Evolutionary conservation across 2,113 vertebrate genomes (phyloP), one percentile per base, ranked within the genome.

Genomic region (Amia ocellicauda): DNA sequence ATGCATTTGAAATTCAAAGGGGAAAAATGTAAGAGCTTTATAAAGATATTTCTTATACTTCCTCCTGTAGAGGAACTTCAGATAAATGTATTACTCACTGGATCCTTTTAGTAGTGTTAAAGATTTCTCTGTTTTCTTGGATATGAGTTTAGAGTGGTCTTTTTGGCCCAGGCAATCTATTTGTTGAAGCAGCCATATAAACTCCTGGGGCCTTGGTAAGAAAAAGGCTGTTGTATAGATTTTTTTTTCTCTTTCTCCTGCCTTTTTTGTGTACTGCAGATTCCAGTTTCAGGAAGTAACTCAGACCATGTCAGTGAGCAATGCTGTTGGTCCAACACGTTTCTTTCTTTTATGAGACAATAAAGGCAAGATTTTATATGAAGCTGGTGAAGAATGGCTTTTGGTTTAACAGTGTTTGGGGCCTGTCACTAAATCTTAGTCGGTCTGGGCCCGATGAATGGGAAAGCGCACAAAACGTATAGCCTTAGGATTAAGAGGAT

Each of bases 281-380:
- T 78, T 80, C 77, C 75, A 77, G 78, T 71, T 76, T 79, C 65
- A 66, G 74, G 71, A 82, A 78, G 81, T 78, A 81, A 83, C 82
- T 78, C 66, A 74, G 75, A 68, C 69, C 64, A 60, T 78, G 79
- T 76, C 78, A 80, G 74, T 80, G 71, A 79, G 66, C 75, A 73
- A 58, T 71, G 75, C 68, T 81, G 78, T 83, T 76, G 82, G 78
- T 84, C 81, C 78, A 78, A 79, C 78, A 80, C 59, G 73, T 79
- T 86, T 84, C 73, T 72, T 78, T 72, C 79, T 74, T 88, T 88
- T 88, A 88, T 31, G 83, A 83, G 78, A 83, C 82, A 80, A 84
- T 88, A 88, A 88, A 90, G 77, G 76, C 78, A 4, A 67, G 76
- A 83, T 80, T 85, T 87, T 86, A 84, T 85, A 85, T 73, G 80